A percentile compares a stretch with the other conserved stretches of the same genome.
Evolutionary conservation across 2,113 vertebrate species (phyloP).

Genomic region (Cheilinus undulatus): DNA sequence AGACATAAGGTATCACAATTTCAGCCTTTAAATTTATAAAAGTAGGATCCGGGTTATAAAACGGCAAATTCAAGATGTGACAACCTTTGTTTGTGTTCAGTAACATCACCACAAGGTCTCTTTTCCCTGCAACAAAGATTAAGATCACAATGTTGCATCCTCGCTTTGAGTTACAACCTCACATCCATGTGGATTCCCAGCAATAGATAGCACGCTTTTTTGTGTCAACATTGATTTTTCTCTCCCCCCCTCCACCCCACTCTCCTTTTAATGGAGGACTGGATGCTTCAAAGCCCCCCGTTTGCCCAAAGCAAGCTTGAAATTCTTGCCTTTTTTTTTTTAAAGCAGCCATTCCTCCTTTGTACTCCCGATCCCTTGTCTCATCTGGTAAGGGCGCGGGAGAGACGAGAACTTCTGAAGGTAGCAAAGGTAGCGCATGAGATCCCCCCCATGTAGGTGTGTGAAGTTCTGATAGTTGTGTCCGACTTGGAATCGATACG

Average conservation of each 20-base stretch:
- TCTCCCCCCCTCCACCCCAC: constrained; percentile 52
- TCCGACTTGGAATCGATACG: constrained; percentile 79
- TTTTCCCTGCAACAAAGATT: constrained; percentile 24
- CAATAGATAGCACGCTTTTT: constrained; percentile 73
- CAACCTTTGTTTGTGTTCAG: no score
- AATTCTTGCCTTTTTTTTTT: constrained; percentile 89
- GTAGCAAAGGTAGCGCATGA: constrained; percentile 85
- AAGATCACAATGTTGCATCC: constrained; percentile 51
- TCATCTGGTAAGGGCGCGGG: constrained; percentile 85
- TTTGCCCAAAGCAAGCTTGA: constrained; percentile 91
- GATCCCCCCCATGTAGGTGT: constrained; percentile 79
- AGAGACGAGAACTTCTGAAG: constrained; percentile 90
- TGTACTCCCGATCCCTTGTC: constrained; percentile 87
- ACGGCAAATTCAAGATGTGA: no score
- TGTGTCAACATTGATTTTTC: constrained; percentile 91
- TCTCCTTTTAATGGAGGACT: constrained; percentile 85
- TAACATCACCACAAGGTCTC: no score
- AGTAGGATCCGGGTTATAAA: no score
- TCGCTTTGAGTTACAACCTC: constrained; percentile 52
- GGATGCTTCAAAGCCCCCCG: constrained; percentile 89
- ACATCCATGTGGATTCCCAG: constrained; percentile 70
- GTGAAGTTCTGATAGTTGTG: constrained; percentile 75
- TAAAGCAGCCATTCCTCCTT: constrained; percentile 86
- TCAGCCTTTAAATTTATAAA: no score
- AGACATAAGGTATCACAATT: no score